Evolutionary conservation across 2,797 vertebrate genomes (phyloP).

Genomic region (Enteromius paludinosus): DNA sequence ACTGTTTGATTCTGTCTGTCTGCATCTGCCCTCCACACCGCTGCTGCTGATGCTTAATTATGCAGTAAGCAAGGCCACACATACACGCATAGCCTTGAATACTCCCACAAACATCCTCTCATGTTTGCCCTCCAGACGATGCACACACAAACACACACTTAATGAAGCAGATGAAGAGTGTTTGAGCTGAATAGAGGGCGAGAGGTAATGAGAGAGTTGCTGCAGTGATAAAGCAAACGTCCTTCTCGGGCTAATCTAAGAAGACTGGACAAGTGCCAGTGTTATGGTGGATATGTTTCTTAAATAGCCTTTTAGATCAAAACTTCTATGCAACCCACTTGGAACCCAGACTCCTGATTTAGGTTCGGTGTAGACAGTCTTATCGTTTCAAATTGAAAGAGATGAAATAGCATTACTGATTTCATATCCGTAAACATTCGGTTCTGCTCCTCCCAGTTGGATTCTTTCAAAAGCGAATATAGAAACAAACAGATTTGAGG

Average conservation of each 20-base stretch:
- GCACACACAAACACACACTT: constrained; percentile 36
- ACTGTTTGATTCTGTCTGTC: constrained; percentile 20
- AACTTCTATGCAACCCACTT: background rate
- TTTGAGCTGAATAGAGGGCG: constrained; percentile 6
- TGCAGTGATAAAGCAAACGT: constrained; percentile 18
- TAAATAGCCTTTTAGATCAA: background rate
- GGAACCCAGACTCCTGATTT: background rate
- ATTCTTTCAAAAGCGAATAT: background rate
- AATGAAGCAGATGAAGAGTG: constrained; percentile 45
- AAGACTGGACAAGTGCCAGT: constrained; percentile 16
- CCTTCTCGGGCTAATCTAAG: constrained; percentile 10
- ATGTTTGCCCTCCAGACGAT: constrained; percentile 34
- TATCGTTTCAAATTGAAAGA: background rate
- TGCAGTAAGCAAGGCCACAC: constrained; percentile 63
- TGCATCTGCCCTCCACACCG: constrained; percentile 42
- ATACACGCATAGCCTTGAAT: constrained; percentile 37
- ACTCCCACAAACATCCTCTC: constrained; percentile 54
- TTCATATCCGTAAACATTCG: background rate
- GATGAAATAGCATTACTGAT: background rate
- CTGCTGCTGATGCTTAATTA: constrained; percentile 73
- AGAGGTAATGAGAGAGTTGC: constrained; percentile 2
- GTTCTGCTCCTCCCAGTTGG: background rate
- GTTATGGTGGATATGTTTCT: constrained; percentile 9
- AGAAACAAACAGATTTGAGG: background rate
- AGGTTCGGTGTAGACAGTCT: background rate